Conservation (phyloP, 2,888 invertebrate species). For the Trimorus sp. region DNA sequence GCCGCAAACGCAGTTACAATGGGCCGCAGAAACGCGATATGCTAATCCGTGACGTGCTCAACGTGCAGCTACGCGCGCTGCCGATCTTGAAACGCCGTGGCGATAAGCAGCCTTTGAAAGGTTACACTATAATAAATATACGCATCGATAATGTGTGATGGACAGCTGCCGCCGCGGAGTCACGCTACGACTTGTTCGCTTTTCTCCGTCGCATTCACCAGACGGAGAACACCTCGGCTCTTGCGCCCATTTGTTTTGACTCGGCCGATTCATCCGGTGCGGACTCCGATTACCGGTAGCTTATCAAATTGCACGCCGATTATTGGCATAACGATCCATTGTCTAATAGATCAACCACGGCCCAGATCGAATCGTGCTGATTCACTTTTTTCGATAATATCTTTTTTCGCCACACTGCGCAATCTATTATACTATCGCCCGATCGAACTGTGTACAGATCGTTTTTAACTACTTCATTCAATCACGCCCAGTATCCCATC, state of each 20-base stretch:
- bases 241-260: constrained; percentile 64
- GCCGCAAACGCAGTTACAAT: too few species aligned
- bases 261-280: constrained; percentile 68
- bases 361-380: constrained; percentile 47
- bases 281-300: constrained; percentile 64
- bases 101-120: constrained; percentile 57
- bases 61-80: constrained; percentile 17
- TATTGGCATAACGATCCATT: constrained; percentile 79
- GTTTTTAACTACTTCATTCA: too few species aligned
- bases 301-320: constrained; percentile 69
- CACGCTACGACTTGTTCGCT: constrained; percentile 58
- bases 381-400: constrained; percentile 49
- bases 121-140: constrained; percentile 57
- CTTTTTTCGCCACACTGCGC: constrained; percentile 34
- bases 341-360: constrained; percentile 70
- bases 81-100: constrained; percentile 35
- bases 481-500: too few species aligned
- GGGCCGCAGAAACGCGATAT: constrained; percentile 28
- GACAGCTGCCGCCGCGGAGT: constrained; percentile 53
- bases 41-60: constrained; percentile 13
- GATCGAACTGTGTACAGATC: too few species aligned
- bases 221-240: constrained; percentile 47
- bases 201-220: constrained; percentile 50
- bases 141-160: constrained; percentile 62
- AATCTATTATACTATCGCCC: background rate